Percentiles rank a stretch among this genome's conserved stretches.
Conservation (phyloP, 2,888 invertebrate genomes). For the Coremacera marginata region DNA sequence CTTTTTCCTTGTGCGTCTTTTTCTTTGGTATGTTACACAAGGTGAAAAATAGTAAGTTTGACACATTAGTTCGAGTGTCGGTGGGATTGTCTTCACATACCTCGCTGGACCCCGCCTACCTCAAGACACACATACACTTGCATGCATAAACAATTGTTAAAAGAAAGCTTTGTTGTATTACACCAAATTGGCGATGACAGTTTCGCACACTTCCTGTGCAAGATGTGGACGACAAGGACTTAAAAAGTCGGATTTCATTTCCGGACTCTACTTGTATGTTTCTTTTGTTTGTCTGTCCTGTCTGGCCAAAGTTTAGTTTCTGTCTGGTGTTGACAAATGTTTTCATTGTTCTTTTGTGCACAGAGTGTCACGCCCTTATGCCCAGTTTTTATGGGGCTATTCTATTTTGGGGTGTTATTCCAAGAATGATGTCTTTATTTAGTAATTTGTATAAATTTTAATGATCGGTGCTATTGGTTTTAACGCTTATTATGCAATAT, state of each 20-base stretch:
- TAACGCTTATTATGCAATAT: too few relatives aligned
- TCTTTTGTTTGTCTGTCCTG: constrained; percentile 8
- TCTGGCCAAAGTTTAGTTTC: constrained; percentile 25
- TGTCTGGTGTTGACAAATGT: constrained; percentile 47
- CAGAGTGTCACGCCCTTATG: neutral
- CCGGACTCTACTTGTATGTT: neutral
- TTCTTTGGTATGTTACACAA: constrained; percentile 18
- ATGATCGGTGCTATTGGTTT: too few relatives aligned
- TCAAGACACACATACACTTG: neutral
- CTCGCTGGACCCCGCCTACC: neutral
- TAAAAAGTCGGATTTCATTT: constrained; percentile 17
- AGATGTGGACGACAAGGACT: neutral
- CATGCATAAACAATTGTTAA: constrained; percentile 36
- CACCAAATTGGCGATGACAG: neutral
- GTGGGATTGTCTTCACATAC: constrained; percentile 26
- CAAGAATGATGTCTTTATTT: constrained; percentile 39
- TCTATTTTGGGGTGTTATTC: neutral
- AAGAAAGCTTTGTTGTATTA: neutral
- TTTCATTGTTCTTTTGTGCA: constrained; percentile 37
- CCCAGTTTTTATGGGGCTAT: neutral
- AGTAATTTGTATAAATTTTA: constrained; percentile 45
- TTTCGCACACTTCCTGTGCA: neutral
- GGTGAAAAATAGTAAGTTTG: constrained; percentile 47
- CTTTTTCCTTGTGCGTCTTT: constrained; percentile 1
- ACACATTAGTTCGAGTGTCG: constrained; percentile 46